phyloP scores from a whole-genome alignment of 2,797 vertebrate genomes.

The Dendrocincla fuliginosa region DNA sequence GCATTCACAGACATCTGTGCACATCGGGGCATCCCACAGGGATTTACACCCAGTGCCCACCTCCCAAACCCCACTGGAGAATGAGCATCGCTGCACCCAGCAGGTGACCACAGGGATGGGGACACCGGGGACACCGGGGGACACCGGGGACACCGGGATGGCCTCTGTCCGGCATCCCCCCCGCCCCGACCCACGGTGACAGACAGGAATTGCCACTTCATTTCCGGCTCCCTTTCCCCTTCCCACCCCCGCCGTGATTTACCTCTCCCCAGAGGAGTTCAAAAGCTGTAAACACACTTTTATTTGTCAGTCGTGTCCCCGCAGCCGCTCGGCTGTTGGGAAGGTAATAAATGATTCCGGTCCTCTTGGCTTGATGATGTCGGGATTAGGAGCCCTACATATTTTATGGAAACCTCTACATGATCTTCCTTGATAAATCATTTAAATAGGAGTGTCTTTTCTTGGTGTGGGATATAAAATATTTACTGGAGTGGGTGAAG shows the following conservation, averaged over 20 bases:
- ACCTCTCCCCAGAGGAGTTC: constrained; percentile 55
- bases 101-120: accelerated
- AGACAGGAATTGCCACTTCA: not conserved
- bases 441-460: constrained; percentile 62
- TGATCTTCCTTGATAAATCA: constrained; percentile 71
- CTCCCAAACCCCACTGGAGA: accelerated
- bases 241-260: constrained; percentile 51
- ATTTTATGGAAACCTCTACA: constrained; percentile 69
- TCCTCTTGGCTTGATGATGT: constrained; percentile 61
- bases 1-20: not conserved
- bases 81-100: accelerated
- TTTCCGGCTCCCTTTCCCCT: constrained; percentile 6
- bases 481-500: constrained; percentile 44
- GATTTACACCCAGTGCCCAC: accelerated
- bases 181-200: accelerated
- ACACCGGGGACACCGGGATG: not conserved
- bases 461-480: constrained; percentile 51
- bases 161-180: accelerated
- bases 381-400: constrained; percentile 71
- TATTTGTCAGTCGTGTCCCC: constrained; percentile 58
- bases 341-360: constrained; percentile 63
- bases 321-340: constrained; percentile 31
- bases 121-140: not conserved
- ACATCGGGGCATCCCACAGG: not conserved
- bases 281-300: constrained; percentile 70